A percentile compares a stretch with the other conserved stretches of the same genome.
Conservation (phyloP, 2,113 vertebrate genomes). For the Meriones unguiculatus region DNA sequence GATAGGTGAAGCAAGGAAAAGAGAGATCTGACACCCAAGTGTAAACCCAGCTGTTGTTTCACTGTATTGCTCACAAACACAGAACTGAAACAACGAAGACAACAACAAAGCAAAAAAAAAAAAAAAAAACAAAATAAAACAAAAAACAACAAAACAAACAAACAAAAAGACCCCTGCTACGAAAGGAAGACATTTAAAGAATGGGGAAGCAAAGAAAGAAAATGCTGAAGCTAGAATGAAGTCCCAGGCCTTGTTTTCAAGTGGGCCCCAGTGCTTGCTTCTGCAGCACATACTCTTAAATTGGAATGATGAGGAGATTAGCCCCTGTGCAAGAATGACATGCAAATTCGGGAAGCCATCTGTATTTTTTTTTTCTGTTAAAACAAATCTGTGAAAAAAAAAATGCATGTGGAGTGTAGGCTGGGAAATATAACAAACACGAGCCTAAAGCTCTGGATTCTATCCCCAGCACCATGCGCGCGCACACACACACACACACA, state of each 20-base stretch:
- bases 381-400: conserved; percentile 1
- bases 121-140: neutral
- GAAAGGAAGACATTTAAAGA: conserved; percentile 1
- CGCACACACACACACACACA: neutral
- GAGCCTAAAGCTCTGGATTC: neutral
- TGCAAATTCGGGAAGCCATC: neutral
- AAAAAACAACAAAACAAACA: neutral
- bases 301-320: neutral
- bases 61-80: neutral
- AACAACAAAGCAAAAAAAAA: neutral
- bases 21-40: neutral
- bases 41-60: neutral
- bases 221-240: neutral
- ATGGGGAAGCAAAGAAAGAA: neutral
- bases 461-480: neutral
- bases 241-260: neutral
- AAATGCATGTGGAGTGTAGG: neutral
- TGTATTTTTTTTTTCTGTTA: conserved; percentile 12
- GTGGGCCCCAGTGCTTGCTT: neutral
- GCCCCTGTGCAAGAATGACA: neutral
- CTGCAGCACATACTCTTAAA: neutral
- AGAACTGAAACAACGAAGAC: conserved; percentile 23
- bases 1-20: conserved; percentile 9
- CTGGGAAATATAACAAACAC: neutral
- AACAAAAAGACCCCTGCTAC: neutral